These are phyloP conservation scores for Euspilapteryx auroguttella DNA, from an alignment of 2,888 invertebrate genomes.

Conservation along the genomic window DNA sequence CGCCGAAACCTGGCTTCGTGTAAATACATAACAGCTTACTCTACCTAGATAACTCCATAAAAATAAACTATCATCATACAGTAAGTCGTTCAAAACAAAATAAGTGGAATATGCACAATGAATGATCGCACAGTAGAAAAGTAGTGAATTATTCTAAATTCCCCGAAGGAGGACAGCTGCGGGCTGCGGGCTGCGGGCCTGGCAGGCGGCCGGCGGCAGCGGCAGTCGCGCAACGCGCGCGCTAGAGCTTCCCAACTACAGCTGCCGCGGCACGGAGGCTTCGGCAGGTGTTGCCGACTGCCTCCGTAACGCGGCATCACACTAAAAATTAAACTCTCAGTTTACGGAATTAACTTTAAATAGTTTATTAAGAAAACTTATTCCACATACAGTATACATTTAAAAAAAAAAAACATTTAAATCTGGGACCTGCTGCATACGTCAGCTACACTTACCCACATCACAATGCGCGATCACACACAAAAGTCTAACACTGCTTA, in stretches of 20 bases:
- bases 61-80: conserved; percentile 56
- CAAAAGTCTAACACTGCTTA: conserved; percentile 29
- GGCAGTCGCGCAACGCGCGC: too few relatives aligned
- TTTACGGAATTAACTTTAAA: conserved; percentile 56
- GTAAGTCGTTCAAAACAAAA: conserved; percentile 34
- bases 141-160: too few relatives aligned
- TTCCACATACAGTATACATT: conserved; percentile 59
- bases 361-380: conserved; percentile 62
- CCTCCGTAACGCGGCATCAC: conserved; percentile 16
- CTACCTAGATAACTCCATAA: conserved; percentile 56
- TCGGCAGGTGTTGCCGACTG: too few relatives aligned
- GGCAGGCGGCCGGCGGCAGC: too few relatives aligned
- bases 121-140: too few relatives aligned
- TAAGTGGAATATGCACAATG: conserved; percentile 32
- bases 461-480: conserved; percentile 49
- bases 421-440: conserved; percentile 54
- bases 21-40: conserved; percentile 58
- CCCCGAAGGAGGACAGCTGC: too few relatives aligned
- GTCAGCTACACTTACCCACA: conserved; percentile 58
- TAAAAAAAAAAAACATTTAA: conserved; percentile 59
- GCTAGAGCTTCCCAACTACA: too few relatives aligned
- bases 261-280: too few relatives aligned
- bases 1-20: conserved; percentile 31
- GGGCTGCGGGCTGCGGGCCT: too few relatives aligned
- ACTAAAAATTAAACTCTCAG: conserved; percentile 41